These are phyloP conservation scores for Brachyhypopomus gauderio DNA, from an alignment of 2,113 vertebrate species.

Conservation along the genomic window DNA sequence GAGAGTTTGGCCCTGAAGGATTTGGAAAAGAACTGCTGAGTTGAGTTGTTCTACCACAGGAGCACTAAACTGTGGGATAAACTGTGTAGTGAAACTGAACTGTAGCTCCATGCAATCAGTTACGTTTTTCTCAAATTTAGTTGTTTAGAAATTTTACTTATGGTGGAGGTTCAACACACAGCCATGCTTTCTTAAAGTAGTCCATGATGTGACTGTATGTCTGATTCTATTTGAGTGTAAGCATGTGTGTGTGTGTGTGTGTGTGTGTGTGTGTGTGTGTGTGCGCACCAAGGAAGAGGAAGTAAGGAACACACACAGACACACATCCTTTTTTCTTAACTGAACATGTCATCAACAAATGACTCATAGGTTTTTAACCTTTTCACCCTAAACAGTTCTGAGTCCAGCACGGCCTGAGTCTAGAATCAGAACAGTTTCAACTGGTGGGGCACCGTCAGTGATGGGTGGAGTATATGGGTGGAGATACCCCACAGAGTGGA, in stretches of 20 bases:
- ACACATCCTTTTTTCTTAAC: conserved; percentile 5
- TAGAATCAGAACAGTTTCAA: not conserved
- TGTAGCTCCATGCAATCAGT: no score
- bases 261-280: not conserved
- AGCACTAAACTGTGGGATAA: no score
- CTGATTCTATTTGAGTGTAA: no score
- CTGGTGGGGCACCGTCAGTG: not conserved
- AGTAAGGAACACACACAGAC: not conserved
- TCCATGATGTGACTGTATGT: no score
- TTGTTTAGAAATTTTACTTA: no score
- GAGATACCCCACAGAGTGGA: not conserved
- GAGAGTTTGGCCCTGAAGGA: no score
- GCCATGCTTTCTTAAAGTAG: not conserved
- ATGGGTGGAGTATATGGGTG: not conserved
- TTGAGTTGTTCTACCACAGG: no score
- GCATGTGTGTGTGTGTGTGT: not conserved
- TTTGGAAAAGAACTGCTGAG: no score
- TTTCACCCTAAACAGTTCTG: not conserved
- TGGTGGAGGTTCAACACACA: not conserved
- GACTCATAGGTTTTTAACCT: not conserved
- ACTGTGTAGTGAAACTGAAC: no score
- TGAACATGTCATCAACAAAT: not conserved
- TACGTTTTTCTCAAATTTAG: no score
- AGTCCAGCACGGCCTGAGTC: not conserved
- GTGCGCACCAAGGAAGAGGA: conserved; percentile 2